Conservation (phyloP, 2,888 invertebrate species). For the Polyploca ridens region DNA sequence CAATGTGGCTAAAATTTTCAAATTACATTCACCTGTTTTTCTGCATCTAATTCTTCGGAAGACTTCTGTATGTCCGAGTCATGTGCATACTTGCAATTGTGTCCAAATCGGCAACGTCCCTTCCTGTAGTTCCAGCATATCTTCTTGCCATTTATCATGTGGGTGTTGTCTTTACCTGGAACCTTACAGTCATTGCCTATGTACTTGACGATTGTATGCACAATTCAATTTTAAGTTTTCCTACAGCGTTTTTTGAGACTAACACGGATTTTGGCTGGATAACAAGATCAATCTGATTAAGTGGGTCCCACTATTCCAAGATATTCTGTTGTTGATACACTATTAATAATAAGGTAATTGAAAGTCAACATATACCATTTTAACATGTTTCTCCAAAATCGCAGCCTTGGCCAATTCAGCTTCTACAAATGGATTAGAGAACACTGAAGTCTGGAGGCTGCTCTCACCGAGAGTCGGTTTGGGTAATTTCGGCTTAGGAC, state of each 20-base stretch:
- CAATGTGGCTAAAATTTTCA: too few species aligned
- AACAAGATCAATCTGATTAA: not conserved
- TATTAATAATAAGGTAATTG: slow-evolving; percentile 42
- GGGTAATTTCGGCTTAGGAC: slow-evolving; percentile 80
- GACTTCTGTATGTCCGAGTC: slow-evolving; percentile 92
- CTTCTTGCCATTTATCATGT: slow-evolving; percentile 93
- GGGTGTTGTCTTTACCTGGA: slow-evolving; percentile 88
- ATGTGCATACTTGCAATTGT: slow-evolving; percentile 96
- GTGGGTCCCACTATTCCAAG: not conserved
- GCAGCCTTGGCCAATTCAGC: slow-evolving; percentile 94
- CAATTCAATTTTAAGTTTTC: slow-evolving; percentile 60
- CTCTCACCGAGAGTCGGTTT: slow-evolving; percentile 86
- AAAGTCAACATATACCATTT: slow-evolving; percentile 91
- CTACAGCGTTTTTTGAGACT: slow-evolving; percentile 19
- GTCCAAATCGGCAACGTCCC: slow-evolving; percentile 95
- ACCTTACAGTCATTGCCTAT: slow-evolving; percentile 84
- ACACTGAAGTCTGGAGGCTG: slow-evolving; percentile 89
- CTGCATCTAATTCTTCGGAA: slow-evolving; percentile 83
- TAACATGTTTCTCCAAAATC: slow-evolving; percentile 95
- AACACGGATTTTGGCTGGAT: not conserved
- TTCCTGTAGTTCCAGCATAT: slow-evolving; percentile 97
- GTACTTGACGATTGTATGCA: slow-evolving; percentile 83
- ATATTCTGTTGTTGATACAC: not conserved
- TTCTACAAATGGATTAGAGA: slow-evolving; percentile 93
- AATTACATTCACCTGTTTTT: slow-evolving; percentile 69